These are phyloP conservation scores for Potorous gilbertii DNA, from an alignment of 2,797 vertebrate genomes.

Conservation along the genomic window DNA sequence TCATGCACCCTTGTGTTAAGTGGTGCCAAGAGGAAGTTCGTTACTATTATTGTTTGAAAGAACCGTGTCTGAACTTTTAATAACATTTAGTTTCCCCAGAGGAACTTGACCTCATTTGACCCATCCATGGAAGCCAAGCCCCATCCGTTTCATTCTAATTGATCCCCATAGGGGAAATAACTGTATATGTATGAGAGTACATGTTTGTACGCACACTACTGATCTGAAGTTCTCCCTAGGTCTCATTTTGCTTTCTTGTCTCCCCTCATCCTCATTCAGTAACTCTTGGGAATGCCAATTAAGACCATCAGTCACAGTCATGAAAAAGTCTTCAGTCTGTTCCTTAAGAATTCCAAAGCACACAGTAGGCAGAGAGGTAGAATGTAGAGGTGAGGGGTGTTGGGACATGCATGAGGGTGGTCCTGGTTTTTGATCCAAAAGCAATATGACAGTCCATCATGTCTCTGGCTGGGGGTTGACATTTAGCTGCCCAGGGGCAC, in stretches of 20 bases:
- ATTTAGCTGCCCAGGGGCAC: conserved; percentile 38
- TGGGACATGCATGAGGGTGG: not conserved
- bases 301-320: conserved; percentile 75
- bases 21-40: not conserved
- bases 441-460: conserved; percentile 35
- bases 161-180: conserved; percentile 12
- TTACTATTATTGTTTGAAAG: not conserved
- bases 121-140: not conserved
- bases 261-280: conserved; percentile 67
- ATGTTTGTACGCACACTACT: not conserved
- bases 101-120: conserved; percentile 13
- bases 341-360: conserved; percentile 39
- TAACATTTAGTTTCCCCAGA: not conserved
- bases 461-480: conserved; percentile 10
- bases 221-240: conserved; percentile 51
- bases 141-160: conserved; percentile 56
- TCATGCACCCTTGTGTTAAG: not conserved
- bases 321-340: conserved; percentile 74
- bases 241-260: conserved; percentile 70
- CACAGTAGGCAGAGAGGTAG: conserved; percentile 54
- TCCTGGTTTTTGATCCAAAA: conserved; percentile 4
- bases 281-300: conserved; percentile 76
- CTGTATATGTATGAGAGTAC: conserved; percentile 40
- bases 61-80: not conserved
- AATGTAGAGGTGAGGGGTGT: conserved; percentile 10